phyloP scores from a whole-genome alignment of 2,797 vertebrate species.

The Garrulus glandarius region DNA sequence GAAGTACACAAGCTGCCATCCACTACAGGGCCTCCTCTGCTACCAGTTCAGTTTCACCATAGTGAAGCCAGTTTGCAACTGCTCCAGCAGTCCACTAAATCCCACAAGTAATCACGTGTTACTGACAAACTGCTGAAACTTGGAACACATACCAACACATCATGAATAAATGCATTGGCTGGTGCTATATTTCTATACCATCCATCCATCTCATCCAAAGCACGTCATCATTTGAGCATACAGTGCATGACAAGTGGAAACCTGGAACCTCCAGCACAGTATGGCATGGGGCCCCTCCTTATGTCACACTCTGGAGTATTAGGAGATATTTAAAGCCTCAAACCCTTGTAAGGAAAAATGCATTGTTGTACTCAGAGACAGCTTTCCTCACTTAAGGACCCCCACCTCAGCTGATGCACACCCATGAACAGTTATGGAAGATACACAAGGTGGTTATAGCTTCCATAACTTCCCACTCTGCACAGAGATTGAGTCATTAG shows the following conservation, averaged over 20 bases:
- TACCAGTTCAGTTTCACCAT: not conserved
- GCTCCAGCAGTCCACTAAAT: not conserved
- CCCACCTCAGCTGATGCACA: not conserved
- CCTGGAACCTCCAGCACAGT: not conserved
- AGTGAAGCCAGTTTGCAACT: not conserved
- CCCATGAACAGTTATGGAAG: fast-evolving
- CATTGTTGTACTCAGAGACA: not conserved
- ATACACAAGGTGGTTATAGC: not conserved
- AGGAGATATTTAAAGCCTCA: not conserved
- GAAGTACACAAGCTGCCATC: not conserved
- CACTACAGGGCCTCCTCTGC: not conserved
- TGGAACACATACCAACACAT: not conserved
- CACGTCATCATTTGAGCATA: not conserved
- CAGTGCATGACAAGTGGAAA: not conserved
- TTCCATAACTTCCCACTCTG: not conserved
- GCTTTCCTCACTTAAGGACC: not conserved
- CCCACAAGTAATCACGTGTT: not conserved
- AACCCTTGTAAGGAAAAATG: not conserved
- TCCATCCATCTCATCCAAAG: too few relatives aligned
- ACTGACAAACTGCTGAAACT: not conserved
- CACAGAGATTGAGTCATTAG: not conserved
- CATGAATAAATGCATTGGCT: not conserved
- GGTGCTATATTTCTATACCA: not conserved
- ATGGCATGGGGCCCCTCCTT: not conserved
- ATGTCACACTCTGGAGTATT: not conserved